Evolutionary conservation across 1,140 invertebrate genomes (phyloP), one percentile per base, ranked within the genome.

Genomic region (Periplaneta americana): DNA sequence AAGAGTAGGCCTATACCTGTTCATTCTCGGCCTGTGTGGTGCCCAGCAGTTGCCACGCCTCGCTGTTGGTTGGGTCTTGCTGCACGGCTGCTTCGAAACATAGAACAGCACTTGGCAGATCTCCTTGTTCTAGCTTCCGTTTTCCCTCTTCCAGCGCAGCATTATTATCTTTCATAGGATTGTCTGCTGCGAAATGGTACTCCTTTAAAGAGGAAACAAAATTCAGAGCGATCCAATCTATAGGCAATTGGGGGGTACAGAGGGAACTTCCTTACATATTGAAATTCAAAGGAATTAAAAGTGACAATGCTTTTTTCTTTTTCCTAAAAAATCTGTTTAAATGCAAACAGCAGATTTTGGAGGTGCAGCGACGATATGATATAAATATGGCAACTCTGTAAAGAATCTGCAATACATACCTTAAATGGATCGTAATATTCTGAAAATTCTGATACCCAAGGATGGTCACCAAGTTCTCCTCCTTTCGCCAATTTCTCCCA

Each of bases 81-180:
- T 97, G 94, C 11, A 94, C 96, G 66, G 98, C 98, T 80, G 97
- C 96, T 91, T 99, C 98, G 90, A 99, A 99, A 85, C 98, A 95
- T 6, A 99, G 89, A 1, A 99, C 98, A 34, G 98, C 98, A 84
- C 96, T 96, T 28, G 98, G 96, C 81, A 99, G 92, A 89, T 99
- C 98, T 34, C 97, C 98, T 83, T 92, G 91, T 85, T 93, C 91
- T 79, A 99, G 88, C 86, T 94, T 94, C 84, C 93, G 91, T 85
- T 97, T 93, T 0, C 98, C 98, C 85, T 96, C 94, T 87, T 95
- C 93, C 81, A 98, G 92, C 22, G 97, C 94, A 90, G 97, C 93
- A n/a, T 91, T 89, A 84, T 95, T 89, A 85, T 96, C 92, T 79
- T 91, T 89, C 93, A 98, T 94, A 15, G 96, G 94, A 92, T 99